Evolutionary conservation across 2,888 invertebrate species (phyloP).

Genomic region (Drosophila greeni): DNA sequence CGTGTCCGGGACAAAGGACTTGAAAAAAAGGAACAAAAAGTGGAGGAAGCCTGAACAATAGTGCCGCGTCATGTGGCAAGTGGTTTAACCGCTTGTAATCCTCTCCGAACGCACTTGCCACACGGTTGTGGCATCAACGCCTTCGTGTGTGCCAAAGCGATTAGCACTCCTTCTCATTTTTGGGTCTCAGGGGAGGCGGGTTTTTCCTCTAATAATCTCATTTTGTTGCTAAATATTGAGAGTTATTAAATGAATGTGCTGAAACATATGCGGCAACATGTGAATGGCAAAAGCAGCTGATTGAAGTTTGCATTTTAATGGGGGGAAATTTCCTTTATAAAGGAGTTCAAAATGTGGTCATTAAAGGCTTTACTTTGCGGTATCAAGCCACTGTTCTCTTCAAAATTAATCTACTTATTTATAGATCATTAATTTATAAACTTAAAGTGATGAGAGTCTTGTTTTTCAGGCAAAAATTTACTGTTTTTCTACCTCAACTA

Average conservation of each 20-base stretch:
- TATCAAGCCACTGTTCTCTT: neutral
- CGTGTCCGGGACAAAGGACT: slow-evolving; percentile 62
- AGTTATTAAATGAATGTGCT: neutral
- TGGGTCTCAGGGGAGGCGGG: slow-evolving; percentile 25
- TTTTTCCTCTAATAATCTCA: slow-evolving; percentile 48
- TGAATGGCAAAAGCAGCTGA: neutral
- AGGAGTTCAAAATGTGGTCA: neutral
- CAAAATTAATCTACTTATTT: neutral
- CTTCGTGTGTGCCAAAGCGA: slow-evolving; percentile 46
- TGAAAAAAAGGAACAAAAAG: neutral
- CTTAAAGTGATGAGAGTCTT: neutral
- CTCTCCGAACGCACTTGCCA: slow-evolving; percentile 38
- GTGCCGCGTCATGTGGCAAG: slow-evolving; percentile 65
- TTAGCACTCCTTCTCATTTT: slow-evolving; percentile 51
- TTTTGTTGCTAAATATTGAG: neutral
- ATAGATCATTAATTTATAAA: neutral
- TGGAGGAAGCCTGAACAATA: slow-evolving; percentile 10
- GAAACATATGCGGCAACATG: neutral
- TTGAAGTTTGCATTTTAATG: neutral
- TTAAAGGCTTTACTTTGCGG: neutral
- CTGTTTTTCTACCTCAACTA: neutral
- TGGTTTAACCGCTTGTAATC: slow-evolving; percentile 67
- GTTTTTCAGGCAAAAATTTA: neutral
- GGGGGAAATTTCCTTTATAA: neutral
- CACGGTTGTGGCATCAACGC: slow-evolving; percentile 57